Percentiles rank a stretch among this genome's conserved stretches.
Evolutionary conservation across 2,888 invertebrate species (phyloP).

Genomic region (Drosophila basisetae): DNA sequence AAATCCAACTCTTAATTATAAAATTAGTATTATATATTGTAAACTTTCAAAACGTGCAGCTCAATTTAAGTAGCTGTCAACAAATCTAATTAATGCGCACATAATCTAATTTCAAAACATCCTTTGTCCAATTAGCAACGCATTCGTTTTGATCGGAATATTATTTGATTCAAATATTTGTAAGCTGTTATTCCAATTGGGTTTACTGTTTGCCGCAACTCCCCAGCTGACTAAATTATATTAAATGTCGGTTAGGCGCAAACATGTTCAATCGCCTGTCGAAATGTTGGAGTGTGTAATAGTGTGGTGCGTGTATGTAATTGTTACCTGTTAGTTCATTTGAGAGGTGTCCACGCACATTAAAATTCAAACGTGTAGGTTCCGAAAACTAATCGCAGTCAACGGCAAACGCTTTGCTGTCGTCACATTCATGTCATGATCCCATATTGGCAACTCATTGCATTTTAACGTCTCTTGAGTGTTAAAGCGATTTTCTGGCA

Average conservation of each 20-base stretch:
- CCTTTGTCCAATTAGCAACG: slow-evolving; percentile 8
- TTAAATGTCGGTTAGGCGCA: slow-evolving; percentile 3
- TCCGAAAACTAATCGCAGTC: slow-evolving; percentile 45
- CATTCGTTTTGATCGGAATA: neutral
- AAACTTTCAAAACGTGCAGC: neutral
- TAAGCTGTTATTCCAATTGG: slow-evolving; percentile 4
- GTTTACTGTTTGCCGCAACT: slow-evolving; percentile 5
- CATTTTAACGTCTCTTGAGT: slow-evolving; percentile 45
- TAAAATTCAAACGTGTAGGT: slow-evolving; percentile 31
- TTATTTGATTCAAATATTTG: neutral
- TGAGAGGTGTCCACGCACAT: slow-evolving; percentile 41
- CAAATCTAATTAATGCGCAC: neutral
- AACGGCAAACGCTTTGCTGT: slow-evolving; percentile 47
- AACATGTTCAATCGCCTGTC: slow-evolving; percentile 15
- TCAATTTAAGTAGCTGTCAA: slow-evolving; percentile 4
- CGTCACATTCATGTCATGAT: slow-evolving; percentile 57
- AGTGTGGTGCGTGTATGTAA: slow-evolving; percentile 3
- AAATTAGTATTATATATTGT: neutral
- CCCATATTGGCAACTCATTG: slow-evolving; percentile 51
- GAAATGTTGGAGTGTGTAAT: slow-evolving; percentile 18
- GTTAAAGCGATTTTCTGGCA: slow-evolving; percentile 53
- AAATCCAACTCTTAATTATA: neutral
- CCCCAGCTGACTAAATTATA: neutral
- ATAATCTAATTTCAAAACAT: neutral
- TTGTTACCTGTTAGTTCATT: slow-evolving; percentile 20